These are phyloP conservation scores for Eupsilia transversa DNA, from an alignment of 2,888 invertebrate species.

Conservation along the genomic window DNA sequence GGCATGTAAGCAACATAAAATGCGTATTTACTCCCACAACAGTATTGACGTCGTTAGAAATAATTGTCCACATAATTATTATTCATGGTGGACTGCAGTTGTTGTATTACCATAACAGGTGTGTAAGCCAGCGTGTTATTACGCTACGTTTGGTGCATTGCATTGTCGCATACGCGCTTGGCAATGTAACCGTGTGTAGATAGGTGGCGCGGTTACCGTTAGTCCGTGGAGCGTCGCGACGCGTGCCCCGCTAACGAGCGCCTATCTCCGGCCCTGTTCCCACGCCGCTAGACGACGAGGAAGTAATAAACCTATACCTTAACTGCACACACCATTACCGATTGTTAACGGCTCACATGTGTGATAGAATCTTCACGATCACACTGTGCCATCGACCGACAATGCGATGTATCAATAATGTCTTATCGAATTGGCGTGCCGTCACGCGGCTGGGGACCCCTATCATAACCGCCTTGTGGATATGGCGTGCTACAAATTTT, in stretches of 20 bases:
- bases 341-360: constrained; percentile 86
- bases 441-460: constrained; percentile 68
- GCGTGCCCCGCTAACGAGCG: constrained; percentile 85
- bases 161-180: constrained; percentile 63
- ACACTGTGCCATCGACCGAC: constrained; percentile 68
- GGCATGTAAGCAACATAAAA: constrained; percentile 11
- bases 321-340: constrained; percentile 89
- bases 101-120: constrained; percentile 69
- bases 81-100: constrained; percentile 62
- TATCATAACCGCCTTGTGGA: constrained; percentile 67
- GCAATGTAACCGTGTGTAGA: constrained; percentile 42
- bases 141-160: constrained; percentile 64
- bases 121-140: constrained; percentile 62
- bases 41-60: constrained; percentile 55
- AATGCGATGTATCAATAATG: constrained; percentile 82
- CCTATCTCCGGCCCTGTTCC: constrained; percentile 88
- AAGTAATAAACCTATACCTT: constrained; percentile 90
- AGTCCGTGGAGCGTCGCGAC: constrained; percentile 71
- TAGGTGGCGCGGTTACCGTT: constrained; percentile 69
- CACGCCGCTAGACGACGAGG: constrained; percentile 84
- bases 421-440: constrained; percentile 84
- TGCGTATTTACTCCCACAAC: constrained; percentile 35
- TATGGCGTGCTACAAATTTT: constrained; percentile 58
- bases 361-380: constrained; percentile 85
- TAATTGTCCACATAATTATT: constrained; percentile 62